phyloP scores from a whole-genome alignment of 2,797 vertebrate species.

The Liparis tanakae region DNA sequence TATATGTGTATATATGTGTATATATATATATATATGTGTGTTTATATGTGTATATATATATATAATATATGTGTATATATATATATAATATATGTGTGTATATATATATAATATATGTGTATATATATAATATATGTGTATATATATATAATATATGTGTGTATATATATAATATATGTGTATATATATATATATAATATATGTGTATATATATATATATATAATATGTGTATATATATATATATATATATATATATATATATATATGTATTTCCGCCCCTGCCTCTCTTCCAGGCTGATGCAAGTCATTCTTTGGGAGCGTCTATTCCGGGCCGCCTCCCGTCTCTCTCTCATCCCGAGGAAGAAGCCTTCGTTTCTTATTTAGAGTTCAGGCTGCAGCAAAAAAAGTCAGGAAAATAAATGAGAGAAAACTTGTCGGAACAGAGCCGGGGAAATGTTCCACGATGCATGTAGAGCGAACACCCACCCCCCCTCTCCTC shows the following conservation, averaged over 20 bases:
- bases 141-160: not conserved
- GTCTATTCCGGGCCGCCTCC: conserved; percentile 12
- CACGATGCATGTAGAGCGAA: not conserved
- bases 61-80: too few relatives aligned
- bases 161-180: too few relatives aligned
- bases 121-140: too few relatives aligned
- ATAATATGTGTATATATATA: conserved; percentile 2
- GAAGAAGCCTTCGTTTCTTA: conserved; percentile 13
- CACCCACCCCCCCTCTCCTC: not conserved
- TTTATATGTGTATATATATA: too few relatives aligned
- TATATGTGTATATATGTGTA: too few relatives aligned
- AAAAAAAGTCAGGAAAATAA: not conserved
- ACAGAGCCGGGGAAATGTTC: conserved; percentile 12
- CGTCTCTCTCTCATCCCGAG: conserved; percentile 14
- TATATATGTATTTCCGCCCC: too few relatives aligned
- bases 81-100: too few relatives aligned
- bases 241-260: too few relatives aligned
- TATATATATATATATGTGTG: too few relatives aligned
- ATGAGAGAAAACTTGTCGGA: conserved; percentile 15
- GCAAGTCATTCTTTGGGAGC: conserved; percentile 12
- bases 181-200: too few relatives aligned
- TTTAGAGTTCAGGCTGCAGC: not conserved
- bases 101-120: not conserved
- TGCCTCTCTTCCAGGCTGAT: conserved; percentile 1
- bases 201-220: too few relatives aligned